Conservation (phyloP, 2,797 vertebrate species). For the Alca torda region DNA sequence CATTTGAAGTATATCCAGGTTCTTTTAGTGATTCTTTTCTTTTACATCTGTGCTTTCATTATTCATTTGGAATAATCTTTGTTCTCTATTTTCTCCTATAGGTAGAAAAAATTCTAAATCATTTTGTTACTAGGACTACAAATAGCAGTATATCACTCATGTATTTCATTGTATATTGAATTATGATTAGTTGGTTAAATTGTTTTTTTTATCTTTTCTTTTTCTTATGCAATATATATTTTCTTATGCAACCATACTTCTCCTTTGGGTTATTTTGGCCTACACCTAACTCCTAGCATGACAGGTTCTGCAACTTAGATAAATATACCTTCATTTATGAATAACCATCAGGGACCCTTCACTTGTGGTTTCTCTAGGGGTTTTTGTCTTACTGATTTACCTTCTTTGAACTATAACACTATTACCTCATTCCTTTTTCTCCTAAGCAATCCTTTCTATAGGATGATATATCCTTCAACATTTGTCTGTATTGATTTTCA, state of each 20-base stretch:
- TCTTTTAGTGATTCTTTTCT: background rate
- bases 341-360: background rate
- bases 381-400: background rate
- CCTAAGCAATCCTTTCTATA: background rate
- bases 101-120: background rate
- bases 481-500: constrained; percentile 19
- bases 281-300: background rate
- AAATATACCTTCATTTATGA: background rate
- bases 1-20: background rate
- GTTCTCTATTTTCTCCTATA: background rate
- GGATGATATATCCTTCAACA: background rate
- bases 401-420: background rate
- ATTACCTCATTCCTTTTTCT: background rate
- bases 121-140: background rate
- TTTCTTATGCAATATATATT: background rate
- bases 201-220: background rate
- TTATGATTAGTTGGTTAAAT: background rate
- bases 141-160: background rate
- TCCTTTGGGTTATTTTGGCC: background rate
- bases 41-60: background rate
- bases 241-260: background rate
- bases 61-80: background rate
- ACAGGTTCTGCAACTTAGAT: background rate
- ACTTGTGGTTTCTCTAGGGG: background rate
- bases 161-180: background rate